Percentiles rank a stretch among this genome's conserved stretches.
These are phyloP conservation scores for Ceyx erithaca DNA, from an alignment of 2,797 vertebrate species.

Conservation along the genomic window DNA sequence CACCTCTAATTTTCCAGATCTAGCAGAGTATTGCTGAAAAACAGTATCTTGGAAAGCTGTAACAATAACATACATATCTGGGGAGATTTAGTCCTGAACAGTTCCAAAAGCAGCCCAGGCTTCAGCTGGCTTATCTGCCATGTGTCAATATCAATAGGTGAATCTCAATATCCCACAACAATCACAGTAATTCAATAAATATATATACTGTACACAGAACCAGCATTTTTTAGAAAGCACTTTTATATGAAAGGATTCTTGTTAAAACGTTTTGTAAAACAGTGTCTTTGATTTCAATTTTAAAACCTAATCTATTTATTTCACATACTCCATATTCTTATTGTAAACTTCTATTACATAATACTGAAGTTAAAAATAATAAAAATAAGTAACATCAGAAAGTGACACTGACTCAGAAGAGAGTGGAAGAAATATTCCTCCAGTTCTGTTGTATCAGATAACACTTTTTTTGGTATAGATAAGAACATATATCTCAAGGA, in stretches of 20 bases:
- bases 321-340: background rate
- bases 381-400: background rate
- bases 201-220: background rate
- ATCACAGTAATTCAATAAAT: background rate
- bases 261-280: constrained; percentile 4
- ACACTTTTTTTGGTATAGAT: background rate
- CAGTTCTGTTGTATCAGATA: background rate
- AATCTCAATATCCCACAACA: background rate
- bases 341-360: background rate
- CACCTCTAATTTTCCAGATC: background rate
- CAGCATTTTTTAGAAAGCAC: background rate
- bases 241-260: background rate
- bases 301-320: background rate
- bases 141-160: background rate
- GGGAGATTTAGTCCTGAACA: background rate
- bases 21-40: background rate
- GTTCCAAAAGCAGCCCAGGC: background rate
- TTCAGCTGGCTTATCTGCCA: background rate
- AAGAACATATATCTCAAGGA: background rate
- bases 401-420: background rate
- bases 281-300: constrained; percentile 33
- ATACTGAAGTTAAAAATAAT: background rate
- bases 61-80: background rate
- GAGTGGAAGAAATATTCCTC: background rate
- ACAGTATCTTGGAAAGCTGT: background rate